Base-by-base conservation (phyloP, 2,113 vertebrate species). In the Hirundichthys speculiger region DNA sequence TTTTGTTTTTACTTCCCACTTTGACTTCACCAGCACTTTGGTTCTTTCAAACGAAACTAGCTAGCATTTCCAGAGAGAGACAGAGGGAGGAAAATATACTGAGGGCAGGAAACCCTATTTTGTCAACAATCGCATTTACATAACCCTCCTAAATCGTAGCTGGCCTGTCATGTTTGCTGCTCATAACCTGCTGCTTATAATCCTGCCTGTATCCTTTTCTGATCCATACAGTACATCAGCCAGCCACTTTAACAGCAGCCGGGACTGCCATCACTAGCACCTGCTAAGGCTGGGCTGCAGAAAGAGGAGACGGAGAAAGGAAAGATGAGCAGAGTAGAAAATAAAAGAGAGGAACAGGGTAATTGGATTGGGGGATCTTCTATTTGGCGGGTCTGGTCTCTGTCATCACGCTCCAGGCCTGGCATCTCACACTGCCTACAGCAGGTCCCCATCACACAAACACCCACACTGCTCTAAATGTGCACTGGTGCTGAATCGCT, bases 351-450 rank as follows among this genome's bases (percentile, higher is more conserved):
- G 65, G 73, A 80, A 75, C 77, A 69, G 78, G 75, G 82, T 93
- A 93, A 93, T 92, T 92, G 92, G 92, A 93, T 93, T 88, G 89
- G 84, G 75, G 89, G 88, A 82, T 90, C 90, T 90, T 92, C 90
- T 86, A 90, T 93, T 93, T 92, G 90, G 88, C 79, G 63, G 78
- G 73, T 86, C 87, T 86, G 79, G 81, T 88, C 88, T 87, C 89
- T 92, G 91, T 92, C 92, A 93, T 93, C 91, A 73, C 25, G 75
- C 82, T 94, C 89, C 90, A 91, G 91, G 87, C 76, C 84, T 89
- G 89, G 88, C 88, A 90, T 82, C 81, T 73, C 73, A 82, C 72
- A 52, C 63, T 73, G 84, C 67, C 82, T 85, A 73, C 86, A 85
- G 88, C 85, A 85, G 82, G 68, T 82, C 80, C 82, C 75, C 58